phyloP scores from a whole-genome alignment of 1,140 invertebrate genomes.

The Phocides pigmalion region DNA sequence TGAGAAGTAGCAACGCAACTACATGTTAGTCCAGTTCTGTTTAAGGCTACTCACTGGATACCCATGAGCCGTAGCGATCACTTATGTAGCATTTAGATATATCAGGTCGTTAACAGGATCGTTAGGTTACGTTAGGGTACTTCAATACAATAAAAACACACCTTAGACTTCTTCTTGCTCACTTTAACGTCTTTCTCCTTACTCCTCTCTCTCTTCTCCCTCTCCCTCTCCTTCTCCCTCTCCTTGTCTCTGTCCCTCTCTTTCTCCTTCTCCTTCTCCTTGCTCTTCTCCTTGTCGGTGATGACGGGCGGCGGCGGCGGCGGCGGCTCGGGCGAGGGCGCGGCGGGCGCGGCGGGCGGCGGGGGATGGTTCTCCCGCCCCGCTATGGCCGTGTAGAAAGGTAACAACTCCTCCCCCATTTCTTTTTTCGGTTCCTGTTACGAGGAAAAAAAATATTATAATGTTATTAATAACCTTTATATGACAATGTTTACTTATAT shows the following conservation, averaged over 20 bases:
- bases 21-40: no score
- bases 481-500: no score
- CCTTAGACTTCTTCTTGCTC: slow-evolving; percentile 64
- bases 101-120: no score
- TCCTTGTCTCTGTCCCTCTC: slow-evolving; percentile 37
- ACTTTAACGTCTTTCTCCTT: slow-evolving; percentile 23
- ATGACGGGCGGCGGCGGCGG: slow-evolving; percentile 26
- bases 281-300: slow-evolving; percentile 27
- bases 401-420: slow-evolving; percentile 66
- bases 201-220: slow-evolving; percentile 28
- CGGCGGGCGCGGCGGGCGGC: slow-evolving; percentile 36
- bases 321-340: slow-evolving; percentile 38
- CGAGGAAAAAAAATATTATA: no score
- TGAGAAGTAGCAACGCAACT: no score
- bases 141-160: slow-evolving; percentile 28
- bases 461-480: no score
- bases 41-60: no score
- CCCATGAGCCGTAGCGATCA: no score
- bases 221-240: slow-evolving; percentile 37
- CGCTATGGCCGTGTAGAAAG: slow-evolving; percentile 75
- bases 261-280: slow-evolving; percentile 38
- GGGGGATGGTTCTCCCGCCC: slow-evolving; percentile 55
- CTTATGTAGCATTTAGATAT: no score
- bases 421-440: slow-evolving; percentile 57
- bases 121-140: no score